These are phyloP conservation scores for Onychomys leucogaster DNA, from an alignment of 2,797 vertebrate genomes.

Conservation along the genomic window DNA sequence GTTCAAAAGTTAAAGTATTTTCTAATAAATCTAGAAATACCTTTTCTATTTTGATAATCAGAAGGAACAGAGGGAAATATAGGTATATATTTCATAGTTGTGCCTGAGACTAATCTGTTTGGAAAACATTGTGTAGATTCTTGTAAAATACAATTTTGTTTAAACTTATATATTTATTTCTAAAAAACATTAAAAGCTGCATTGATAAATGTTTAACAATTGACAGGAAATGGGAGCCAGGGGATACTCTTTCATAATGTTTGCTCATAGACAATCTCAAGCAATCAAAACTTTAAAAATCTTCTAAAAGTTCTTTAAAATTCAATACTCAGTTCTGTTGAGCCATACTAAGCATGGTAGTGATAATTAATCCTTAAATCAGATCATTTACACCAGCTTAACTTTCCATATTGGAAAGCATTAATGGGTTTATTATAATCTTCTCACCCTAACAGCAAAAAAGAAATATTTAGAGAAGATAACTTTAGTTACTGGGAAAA, in stretches of 20 bases:
- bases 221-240: too few relatives aligned
- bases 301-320: background rate
- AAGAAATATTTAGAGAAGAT: background rate
- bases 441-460: slow-evolving; percentile 7
- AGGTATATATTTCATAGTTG: background rate
- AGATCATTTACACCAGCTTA: background rate
- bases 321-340: background rate
- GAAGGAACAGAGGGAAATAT: background rate
- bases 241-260: background rate
- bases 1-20: background rate
- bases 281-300: background rate
- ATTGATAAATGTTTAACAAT: background rate
- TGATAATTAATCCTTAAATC: background rate
- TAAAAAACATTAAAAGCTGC: background rate
- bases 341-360: background rate
- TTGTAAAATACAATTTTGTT: background rate
- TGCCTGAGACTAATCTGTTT: background rate
- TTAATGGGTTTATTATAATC: background rate
- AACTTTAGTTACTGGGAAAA: background rate
- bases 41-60: background rate
- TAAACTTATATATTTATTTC: background rate
- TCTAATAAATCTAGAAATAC: background rate
- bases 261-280: background rate
- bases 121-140: background rate
- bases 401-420: background rate